Conservation (phyloP, 2,113 vertebrate species). For the Eidolon helvum region DNA sequence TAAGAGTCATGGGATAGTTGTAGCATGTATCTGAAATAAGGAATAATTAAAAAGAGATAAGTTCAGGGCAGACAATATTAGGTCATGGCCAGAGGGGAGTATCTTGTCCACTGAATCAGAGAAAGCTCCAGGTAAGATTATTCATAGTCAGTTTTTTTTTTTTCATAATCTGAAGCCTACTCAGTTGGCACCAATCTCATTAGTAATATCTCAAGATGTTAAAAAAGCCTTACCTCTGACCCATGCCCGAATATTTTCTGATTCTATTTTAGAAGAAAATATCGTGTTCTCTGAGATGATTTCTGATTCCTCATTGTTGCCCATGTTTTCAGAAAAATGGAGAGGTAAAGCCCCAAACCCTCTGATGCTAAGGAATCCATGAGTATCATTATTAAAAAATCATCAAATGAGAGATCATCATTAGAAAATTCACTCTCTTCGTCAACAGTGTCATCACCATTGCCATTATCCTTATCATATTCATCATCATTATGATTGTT, state of each 20-base stretch:
- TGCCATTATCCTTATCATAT: neutral
- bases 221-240: neutral
- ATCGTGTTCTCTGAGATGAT: neutral
- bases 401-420: neutral
- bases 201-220: neutral
- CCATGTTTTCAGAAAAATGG: neutral
- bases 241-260: neutral
- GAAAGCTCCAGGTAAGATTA: neutral
- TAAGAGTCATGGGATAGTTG: neutral
- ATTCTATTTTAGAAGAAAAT: neutral
- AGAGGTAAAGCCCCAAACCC: neutral
- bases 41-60: neutral
- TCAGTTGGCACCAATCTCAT: neutral
- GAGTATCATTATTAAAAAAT: neutral
- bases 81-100: neutral
- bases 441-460: neutral
- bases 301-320: neutral
- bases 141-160: neutral
- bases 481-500: neutral
- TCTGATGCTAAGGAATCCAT: neutral
- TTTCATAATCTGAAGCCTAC: neutral
- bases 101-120: neutral
- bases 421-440: neutral
- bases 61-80: neutral
- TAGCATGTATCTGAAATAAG: neutral